Evolutionary conservation across 2,113 vertebrate genomes (phyloP).

Genomic region (Muntiacus muntjak): DNA sequence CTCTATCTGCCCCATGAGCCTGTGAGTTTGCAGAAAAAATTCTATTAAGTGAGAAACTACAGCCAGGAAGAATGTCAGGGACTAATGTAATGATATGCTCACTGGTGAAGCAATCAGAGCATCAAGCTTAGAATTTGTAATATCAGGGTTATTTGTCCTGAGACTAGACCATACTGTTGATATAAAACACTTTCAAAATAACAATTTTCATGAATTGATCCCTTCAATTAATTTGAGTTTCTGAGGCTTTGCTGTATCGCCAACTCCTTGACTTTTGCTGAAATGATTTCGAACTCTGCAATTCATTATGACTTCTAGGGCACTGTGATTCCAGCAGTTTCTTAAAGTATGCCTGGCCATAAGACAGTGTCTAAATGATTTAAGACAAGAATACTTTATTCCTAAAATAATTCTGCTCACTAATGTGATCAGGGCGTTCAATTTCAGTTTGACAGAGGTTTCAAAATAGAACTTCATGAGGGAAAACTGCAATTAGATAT

Average conservation of each 20-base stretch:
- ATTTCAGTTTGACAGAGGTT: slow-evolving; percentile 67
- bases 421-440: slow-evolving; percentile 64
- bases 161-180: background rate
- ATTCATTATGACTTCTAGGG: slow-evolving; percentile 47
- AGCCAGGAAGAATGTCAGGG: background rate
- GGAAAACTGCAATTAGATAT: slow-evolving; percentile 66
- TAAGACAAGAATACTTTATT: slow-evolving; percentile 67
- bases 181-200: background rate
- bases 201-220: background rate
- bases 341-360: slow-evolving; percentile 31
- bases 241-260: background rate
- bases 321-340: background rate
- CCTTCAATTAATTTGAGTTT: slow-evolving; percentile 39
- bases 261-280: slow-evolving; percentile 17
- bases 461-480: slow-evolving; percentile 65
- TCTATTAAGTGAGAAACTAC: background rate
- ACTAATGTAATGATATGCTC: background rate
- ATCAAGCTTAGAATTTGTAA: background rate
- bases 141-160: background rate
- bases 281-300: background rate
- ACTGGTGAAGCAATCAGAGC: background rate
- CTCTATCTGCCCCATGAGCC: background rate
- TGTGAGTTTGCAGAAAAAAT: background rate
- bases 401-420: slow-evolving; percentile 66
- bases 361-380: slow-evolving; percentile 54